A percentile compares a stretch with the other conserved stretches of the same genome.
phyloP scores from a whole-genome alignment of 2,113 vertebrate genomes.

The Micronycteris hirsuta region DNA sequence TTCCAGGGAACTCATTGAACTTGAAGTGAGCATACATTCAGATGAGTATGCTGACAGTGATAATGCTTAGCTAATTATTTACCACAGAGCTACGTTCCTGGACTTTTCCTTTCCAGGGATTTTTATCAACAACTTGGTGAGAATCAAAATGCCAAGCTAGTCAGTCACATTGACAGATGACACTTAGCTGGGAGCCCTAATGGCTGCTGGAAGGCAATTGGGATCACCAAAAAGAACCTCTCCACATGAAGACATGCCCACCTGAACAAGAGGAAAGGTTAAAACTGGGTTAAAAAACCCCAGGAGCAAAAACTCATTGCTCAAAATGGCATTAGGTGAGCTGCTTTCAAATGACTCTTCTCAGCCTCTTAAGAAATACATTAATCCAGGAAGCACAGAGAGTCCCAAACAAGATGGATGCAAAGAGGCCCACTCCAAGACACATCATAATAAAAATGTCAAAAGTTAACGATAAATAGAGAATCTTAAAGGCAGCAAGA shows the following conservation, averaged over 20 bases:
- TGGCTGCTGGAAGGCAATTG: neutral
- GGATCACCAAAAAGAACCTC: neutral
- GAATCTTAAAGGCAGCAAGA: no score
- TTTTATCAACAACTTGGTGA: neutral
- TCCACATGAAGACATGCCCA: neutral
- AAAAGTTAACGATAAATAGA: no score
- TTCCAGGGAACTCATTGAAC: neutral
- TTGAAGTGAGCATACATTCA: neutral
- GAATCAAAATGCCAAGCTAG: neutral
- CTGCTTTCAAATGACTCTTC: slow-evolving; percentile 16
- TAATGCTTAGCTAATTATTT: neutral
- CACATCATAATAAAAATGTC: no score
- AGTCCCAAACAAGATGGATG: no score
- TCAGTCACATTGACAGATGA: neutral
- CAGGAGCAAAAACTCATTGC: slow-evolving; percentile 32
- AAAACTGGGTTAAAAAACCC: slow-evolving; percentile 53
- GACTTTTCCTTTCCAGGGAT: neutral
- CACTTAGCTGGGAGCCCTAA: neutral
- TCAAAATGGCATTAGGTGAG: slow-evolving; percentile 53
- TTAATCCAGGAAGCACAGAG: neutral
- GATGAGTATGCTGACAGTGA: neutral
- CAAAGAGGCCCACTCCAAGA: no score
- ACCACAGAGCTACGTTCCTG: neutral
- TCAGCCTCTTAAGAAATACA: slow-evolving; percentile 40
- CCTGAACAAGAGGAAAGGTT: slow-evolving; percentile 10